Percentiles rank a stretch among this genome's conserved stretches.
phyloP scores from a whole-genome alignment of 1,140 invertebrate species.

The Solenopsis fugax region DNA sequence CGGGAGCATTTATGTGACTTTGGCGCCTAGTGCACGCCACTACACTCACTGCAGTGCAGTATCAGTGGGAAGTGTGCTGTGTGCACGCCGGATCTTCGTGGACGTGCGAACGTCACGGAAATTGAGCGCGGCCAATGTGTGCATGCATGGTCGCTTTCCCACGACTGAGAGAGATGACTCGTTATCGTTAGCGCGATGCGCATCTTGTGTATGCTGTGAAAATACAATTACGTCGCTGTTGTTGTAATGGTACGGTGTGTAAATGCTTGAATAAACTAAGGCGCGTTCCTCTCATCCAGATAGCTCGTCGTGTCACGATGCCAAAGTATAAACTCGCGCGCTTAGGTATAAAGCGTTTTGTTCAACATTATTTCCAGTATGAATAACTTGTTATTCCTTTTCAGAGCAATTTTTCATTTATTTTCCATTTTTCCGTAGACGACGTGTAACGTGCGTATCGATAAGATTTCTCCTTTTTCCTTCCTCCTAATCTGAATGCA shows the following conservation, averaged over 20 bases:
- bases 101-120: slow-evolving; percentile 33
- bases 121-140: slow-evolving; percentile 26
- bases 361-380: too few relatives aligned
- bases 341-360: background rate
- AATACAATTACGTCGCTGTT: background rate
- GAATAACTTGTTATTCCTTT: too few relatives aligned
- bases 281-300: background rate
- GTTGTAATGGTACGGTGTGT: background rate
- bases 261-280: slow-evolving; percentile 22
- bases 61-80: too few relatives aligned
- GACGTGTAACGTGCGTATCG: too few relatives aligned
- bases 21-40: too few relatives aligned
- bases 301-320: background rate
- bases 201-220: background rate
- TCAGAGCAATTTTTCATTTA: too few relatives aligned
- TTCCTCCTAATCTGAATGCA: too few relatives aligned
- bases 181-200: background rate
- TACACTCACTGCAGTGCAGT: too few relatives aligned
- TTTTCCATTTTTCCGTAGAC: too few relatives aligned
- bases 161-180: slow-evolving; percentile 8
- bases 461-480: too few relatives aligned
- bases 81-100: background rate
- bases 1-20: too few relatives aligned
- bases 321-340: background rate
- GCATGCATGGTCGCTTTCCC: background rate